Evolutionary conservation across 2,797 vertebrate genomes (phyloP), one percentile per base, ranked within the genome.

Genomic region (Bovichtus variegatus): DNA sequence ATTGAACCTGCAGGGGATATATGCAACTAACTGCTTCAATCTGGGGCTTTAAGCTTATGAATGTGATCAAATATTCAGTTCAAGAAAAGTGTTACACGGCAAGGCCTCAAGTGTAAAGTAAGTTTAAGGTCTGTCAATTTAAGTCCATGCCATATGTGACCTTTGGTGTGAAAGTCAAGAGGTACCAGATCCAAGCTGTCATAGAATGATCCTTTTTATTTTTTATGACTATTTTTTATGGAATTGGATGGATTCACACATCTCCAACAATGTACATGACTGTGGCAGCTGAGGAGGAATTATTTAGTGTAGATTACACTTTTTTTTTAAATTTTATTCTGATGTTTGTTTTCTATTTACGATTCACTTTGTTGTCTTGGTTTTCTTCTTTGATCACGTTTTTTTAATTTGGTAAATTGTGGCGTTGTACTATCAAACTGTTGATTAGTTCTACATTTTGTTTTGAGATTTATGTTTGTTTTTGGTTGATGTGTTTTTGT

Each of bases 11-110:
- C 86, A 38, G 90, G 89, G 85, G 82, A 86, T 89, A 58, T 74
- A 40, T 31, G 51, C 51, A 18, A 1, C 82, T 90, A 91, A 93
- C 73, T 25, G 9, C 74, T 92, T 91, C 92, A 92, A 9, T 84
- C 74, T 92, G 92, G 60, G 46, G 34, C 75, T 74, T 57, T 3
- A 59, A 46, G 80, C 80, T 86, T 67, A 84, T 88, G 87, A 90
- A 88, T 82, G 82, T 59, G 84, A 92, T 92, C 87, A 82, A 81
- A 90, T 92, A 89, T 91, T 89, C 88, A 86, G 82, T 59, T 75
- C 67, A 76, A 60, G 86, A 83, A 60, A 83, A 87, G 84, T 84
- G 90, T 88, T 89, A 66, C 81, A 78, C 71, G 57, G 74, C 70
- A 60, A 71, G 74, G 84, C 76, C 91, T 77, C 77, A 31, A 80